These are phyloP conservation scores for Sphenopsis melanotis DNA, from an alignment of 2,797 vertebrate species.

Conservation along the genomic window DNA sequence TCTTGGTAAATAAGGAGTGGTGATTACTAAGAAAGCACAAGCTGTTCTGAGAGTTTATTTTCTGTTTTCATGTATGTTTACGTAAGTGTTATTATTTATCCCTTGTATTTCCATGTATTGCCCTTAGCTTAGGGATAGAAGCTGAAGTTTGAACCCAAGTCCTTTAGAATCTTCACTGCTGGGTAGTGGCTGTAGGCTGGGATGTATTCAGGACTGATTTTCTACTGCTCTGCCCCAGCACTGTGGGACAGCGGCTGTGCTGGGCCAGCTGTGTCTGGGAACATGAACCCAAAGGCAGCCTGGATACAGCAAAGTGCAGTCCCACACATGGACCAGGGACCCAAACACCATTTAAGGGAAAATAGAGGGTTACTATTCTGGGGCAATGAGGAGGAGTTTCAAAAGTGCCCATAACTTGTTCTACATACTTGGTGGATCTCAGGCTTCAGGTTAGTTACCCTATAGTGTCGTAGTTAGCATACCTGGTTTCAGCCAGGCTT, in stretches of 20 bases:
- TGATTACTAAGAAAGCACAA: conserved; percentile 31
- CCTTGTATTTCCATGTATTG: neutral
- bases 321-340: neutral
- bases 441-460: neutral
- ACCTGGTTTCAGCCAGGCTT: neutral
- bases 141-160: neutral
- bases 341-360: neutral
- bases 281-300: neutral
- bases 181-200: neutral
- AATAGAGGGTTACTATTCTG: neutral
- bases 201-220: neutral
- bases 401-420: neutral
- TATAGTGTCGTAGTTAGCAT: neutral
- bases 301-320: neutral
- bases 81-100: neutral
- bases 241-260: neutral
- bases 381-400: neutral
- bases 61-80: neutral
- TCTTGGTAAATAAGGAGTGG: conserved; percentile 49
- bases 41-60: conserved; percentile 22
- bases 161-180: neutral
- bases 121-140: neutral
- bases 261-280: neutral
- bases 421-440: neutral
- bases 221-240: neutral